phyloP scores from a whole-genome alignment of 2,113 vertebrate species.

The Ameiurus melas region DNA sequence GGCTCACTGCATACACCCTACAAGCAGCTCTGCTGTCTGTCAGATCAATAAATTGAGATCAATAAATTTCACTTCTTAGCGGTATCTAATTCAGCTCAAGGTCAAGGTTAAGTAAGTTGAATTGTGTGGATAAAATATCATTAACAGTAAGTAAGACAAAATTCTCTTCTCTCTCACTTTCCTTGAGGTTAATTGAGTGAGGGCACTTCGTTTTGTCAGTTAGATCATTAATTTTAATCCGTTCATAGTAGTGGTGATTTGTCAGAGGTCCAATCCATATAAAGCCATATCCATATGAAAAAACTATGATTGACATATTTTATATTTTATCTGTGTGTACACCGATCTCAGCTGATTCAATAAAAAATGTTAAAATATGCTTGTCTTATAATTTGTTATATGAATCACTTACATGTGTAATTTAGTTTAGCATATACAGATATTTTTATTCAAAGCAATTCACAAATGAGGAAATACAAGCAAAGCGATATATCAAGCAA shows the following conservation, averaged over 20 bases:
- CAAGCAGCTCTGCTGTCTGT: neutral
- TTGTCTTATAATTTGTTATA: neutral
- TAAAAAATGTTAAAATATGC: neutral
- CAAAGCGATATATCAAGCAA: no score
- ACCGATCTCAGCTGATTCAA: neutral
- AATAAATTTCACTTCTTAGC: conserved; percentile 44
- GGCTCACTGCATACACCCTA: neutral
- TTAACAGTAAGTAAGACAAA: conserved; percentile 50
- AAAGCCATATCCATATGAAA: no score
- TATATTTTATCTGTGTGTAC: neutral
- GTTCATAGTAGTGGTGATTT: conserved; percentile 46
- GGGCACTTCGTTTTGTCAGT: conserved; percentile 30
- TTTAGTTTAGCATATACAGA: neutral
- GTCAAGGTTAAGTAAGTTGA: conserved; percentile 51
- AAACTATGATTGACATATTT: conserved; percentile 24
- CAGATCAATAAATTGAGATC: conserved; percentile 33
- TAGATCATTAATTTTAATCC: conserved; percentile 39
- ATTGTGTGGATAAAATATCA: conserved; percentile 47
- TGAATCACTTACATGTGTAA: neutral
- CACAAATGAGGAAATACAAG: no score
- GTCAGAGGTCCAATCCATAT: conserved; percentile 8
- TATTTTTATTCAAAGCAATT: no score
- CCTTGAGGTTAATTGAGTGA: conserved; percentile 53
- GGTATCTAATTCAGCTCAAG: conserved; percentile 19
- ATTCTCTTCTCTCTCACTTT: conserved; percentile 31